These are phyloP conservation scores for Paedocypris sp. DNA, from an alignment of 2,113 vertebrate species.

Conservation along the genomic window DNA sequence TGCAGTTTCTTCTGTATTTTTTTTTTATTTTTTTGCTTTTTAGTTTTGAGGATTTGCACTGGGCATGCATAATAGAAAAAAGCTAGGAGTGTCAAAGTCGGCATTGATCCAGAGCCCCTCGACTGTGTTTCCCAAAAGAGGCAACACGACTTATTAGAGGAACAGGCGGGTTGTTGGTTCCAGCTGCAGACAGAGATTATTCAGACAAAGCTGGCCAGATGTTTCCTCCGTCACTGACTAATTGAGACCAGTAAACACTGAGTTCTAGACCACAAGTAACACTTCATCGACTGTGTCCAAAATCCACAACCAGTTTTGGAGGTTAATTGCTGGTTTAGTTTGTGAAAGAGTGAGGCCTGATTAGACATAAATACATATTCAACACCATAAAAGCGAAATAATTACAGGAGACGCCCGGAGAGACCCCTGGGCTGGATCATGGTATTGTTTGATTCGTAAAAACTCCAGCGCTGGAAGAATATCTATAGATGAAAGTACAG, in stretches of 20 bases:
- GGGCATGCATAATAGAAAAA: conserved; percentile 41
- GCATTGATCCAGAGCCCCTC: conserved; percentile 56
- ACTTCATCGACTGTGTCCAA: conserved; percentile 46
- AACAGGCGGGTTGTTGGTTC: conserved; percentile 59
- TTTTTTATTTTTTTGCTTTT: background rate
- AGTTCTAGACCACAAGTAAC: conserved; percentile 39
- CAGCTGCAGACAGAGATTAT: conserved; percentile 67
- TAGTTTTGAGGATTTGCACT: conserved; percentile 28
- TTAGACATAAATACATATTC: conserved; percentile 33
- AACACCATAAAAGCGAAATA: conserved; percentile 25
- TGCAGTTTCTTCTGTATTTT: background rate
- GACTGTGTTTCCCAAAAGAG: conserved; percentile 60
- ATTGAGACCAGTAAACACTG: conserved; percentile 58
- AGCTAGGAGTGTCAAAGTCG: conserved; percentile 48
- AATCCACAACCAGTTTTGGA: conserved; percentile 54
- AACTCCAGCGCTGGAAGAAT: background rate
- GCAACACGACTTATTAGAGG: conserved; percentile 64
- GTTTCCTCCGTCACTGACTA: conserved; percentile 64
- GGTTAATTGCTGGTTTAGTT: conserved; percentile 54
- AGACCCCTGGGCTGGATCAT: conserved; percentile 14
- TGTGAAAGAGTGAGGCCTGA: conserved; percentile 22
- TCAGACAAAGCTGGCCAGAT: conserved; percentile 65
- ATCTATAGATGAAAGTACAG: conserved; percentile 16
- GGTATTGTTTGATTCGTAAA: conserved; percentile 22
- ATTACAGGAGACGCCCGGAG: conserved; percentile 17